Evolutionary conservation across 2,113 vertebrate species (phyloP).

Genomic region (Syrrhaptes paradoxus): DNA sequence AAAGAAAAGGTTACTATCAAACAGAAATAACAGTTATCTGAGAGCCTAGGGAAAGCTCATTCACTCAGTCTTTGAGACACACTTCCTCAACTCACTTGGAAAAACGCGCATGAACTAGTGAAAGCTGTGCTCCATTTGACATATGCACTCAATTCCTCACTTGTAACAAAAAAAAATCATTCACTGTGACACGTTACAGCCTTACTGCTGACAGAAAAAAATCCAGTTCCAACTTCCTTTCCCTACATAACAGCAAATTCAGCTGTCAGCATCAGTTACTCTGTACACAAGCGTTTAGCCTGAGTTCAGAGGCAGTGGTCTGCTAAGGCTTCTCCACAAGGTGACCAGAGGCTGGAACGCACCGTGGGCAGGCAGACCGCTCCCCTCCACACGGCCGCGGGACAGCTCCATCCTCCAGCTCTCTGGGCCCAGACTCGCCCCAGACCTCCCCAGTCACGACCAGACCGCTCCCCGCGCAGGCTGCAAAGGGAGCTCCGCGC

Average conservation of each 20-base stretch:
- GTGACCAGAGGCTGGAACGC: too few species aligned
- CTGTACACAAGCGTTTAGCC: accelerated
- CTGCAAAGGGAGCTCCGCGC: too few species aligned
- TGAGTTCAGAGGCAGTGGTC: accelerated
- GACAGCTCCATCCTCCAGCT: neutral
- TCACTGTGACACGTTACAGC: neutral
- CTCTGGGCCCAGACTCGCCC: neutral
- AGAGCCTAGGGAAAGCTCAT: neutral
- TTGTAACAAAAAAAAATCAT: neutral
- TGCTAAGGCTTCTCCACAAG: accelerated
- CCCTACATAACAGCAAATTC: accelerated
- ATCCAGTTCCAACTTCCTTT: neutral
- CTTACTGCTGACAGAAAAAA: neutral
- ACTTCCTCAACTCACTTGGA: neutral
- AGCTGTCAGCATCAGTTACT: accelerated
- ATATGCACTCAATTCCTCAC: neutral
- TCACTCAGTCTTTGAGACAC: neutral
- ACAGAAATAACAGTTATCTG: neutral
- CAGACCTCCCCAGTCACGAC: accelerated
- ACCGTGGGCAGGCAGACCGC: accelerated
- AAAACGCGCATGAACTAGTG: accelerated
- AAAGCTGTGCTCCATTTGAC: neutral
- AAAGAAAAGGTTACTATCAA: neutral
- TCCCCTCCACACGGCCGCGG: accelerated
- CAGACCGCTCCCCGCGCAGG: neutral